These are phyloP conservation scores for Spheniscus humboldti DNA, from an alignment of 2,797 vertebrate species.

Conservation along the genomic window DNA sequence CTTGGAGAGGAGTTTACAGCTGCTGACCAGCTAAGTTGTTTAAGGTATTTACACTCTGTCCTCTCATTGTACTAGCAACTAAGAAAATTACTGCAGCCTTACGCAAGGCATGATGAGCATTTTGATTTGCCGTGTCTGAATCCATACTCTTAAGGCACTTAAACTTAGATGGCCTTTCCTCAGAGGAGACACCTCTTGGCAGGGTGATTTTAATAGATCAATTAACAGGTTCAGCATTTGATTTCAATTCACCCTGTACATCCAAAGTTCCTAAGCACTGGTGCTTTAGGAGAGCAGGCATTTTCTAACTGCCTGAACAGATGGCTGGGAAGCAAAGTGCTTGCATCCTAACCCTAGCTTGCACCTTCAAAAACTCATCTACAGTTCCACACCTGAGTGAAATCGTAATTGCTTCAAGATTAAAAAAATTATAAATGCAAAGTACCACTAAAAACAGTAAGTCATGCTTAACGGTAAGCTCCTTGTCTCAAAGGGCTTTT, in stretches of 20 bases:
- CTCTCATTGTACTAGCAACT: neutral
- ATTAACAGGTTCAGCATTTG: neutral
- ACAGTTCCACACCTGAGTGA: neutral
- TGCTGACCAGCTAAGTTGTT: neutral
- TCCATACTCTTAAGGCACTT: neutral
- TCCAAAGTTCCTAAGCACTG: neutral
- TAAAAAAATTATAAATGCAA: neutral
- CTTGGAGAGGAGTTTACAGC: neutral
- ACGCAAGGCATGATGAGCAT: neutral
- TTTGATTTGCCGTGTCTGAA: neutral
- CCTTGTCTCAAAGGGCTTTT: neutral
- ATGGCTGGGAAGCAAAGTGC: neutral
- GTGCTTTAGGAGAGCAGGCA: neutral
- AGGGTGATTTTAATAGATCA: neutral
- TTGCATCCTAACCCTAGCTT: neutral
- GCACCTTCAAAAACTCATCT: neutral
- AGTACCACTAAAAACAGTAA: neutral
- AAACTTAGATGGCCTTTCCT: neutral
- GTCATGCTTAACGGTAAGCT: neutral
- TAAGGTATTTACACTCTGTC: neutral
- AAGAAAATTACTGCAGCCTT: neutral
- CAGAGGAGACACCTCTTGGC: neutral
- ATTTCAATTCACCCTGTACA: neutral
- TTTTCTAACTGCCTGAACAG: neutral
- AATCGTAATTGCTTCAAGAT: neutral